Evolutionary conservation across 2,797 vertebrate genomes (phyloP), one percentile per base, ranked within the genome.

Genomic region (Dallia pectoralis): DNA sequence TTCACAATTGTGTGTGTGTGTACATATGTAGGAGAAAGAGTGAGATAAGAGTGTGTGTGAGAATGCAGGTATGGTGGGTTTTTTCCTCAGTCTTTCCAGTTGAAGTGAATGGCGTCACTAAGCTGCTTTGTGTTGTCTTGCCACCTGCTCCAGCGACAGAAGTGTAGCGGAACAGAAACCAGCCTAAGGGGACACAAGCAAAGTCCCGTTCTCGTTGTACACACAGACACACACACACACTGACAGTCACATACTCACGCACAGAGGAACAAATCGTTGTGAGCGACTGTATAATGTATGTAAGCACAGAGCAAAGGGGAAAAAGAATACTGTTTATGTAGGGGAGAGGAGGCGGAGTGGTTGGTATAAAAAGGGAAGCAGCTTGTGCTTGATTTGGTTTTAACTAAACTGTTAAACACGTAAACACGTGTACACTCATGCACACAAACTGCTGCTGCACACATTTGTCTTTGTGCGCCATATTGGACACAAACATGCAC

Each of bases 321-420:
- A 59, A 22, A 5, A 27, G 36, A 67, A 70, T 51, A 59, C 61
- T 33, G 19, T 61, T 48, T 47, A 15, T 25, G 19, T 16, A 36
- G 36, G n/a, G 69, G 30, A 33, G 30, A 70, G 15, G 4, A 27
- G 47, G 40, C 11, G 18, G 22, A 30, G 40, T 40, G 62, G 48
- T n/a, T 59, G 4, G 67, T 33, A 25, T 27, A 4, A 63, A 29
- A 18, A 2, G 27, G 16, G 22, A 30, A n/a, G 44, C 4, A 49
- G 66, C 66, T 29, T 27, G 44, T 18, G 67, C 14, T 18, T 40
- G 25, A 47, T 67, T 27, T 67, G n/a, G n/a, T 27, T 27, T 53
- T 30, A 62, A 70, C 70, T 51, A n/a, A 5, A 32, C 62, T 87
- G 36, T 81, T 77, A 77, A 81, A 66, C 82, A 84, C 84, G 84